Evolutionary conservation across 2,797 vertebrate species (phyloP).

Genomic region (Eutrigla gurnardus): DNA sequence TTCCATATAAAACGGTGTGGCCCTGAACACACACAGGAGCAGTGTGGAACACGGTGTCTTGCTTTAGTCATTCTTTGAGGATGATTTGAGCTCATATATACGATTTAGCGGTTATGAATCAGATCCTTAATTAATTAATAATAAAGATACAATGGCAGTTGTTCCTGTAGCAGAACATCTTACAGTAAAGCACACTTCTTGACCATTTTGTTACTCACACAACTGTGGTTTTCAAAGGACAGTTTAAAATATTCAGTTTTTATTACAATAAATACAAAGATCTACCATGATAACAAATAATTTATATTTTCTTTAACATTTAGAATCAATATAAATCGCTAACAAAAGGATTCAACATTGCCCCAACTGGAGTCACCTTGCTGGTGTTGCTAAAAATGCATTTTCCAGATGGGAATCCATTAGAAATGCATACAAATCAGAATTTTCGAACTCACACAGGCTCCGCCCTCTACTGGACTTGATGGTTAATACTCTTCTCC

Average conservation of each 20-base stretch:
- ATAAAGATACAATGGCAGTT: background rate
- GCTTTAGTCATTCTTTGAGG: slow-evolving; percentile 15
- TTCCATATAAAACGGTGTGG: slow-evolving; percentile 43
- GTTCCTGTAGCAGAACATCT: no score
- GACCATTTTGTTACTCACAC: background rate
- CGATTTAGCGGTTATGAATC: background rate
- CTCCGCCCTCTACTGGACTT: no score
- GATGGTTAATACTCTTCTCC: background rate
- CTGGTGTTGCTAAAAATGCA: background rate
- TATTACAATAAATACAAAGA: background rate
- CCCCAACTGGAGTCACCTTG: background rate
- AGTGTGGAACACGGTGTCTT: background rate
- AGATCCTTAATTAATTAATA: background rate
- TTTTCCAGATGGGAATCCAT: background rate
- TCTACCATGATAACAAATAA: no score
- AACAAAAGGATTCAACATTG: background rate
- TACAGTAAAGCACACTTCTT: background rate
- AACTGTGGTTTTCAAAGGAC: background rate
- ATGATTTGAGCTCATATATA: background rate
- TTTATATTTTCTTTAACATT: no score
- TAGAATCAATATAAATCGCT: no score
- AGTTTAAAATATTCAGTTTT: background rate
- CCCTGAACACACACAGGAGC: slow-evolving; percentile 13
- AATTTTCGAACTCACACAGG: background rate
- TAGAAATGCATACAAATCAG: background rate